Evolutionary conservation across 2,113 vertebrate species (phyloP).

Genomic region (Podarcis cretensis): DNA sequence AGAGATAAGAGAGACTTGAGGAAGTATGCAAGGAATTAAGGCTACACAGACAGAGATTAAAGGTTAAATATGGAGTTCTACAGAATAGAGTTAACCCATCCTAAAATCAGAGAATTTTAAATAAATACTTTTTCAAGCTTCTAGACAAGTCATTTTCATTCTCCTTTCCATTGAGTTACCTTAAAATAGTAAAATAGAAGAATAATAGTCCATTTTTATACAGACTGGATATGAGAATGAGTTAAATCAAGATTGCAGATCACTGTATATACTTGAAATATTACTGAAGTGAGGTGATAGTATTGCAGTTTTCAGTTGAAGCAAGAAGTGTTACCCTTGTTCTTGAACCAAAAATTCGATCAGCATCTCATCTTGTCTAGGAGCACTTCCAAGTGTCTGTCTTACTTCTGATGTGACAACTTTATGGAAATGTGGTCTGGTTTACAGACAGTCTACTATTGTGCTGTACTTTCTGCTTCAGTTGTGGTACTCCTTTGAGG

Average conservation of each 20-base stretch:
- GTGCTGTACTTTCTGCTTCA: not conserved
- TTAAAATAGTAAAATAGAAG: not conserved
- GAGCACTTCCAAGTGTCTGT: not conserved
- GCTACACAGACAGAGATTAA: not conserved
- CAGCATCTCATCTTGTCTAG: not conserved
- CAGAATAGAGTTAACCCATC: not conserved
- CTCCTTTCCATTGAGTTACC: not conserved
- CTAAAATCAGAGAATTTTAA: not conserved
- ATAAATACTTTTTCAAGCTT: conserved; percentile 9
- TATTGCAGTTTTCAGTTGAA: not conserved
- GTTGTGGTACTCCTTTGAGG: not conserved
- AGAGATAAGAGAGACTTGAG: not conserved
- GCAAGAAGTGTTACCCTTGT: not conserved
- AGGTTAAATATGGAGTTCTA: not conserved
- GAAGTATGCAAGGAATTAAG: not conserved
- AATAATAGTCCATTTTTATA: not conserved
- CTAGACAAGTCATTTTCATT: not conserved
- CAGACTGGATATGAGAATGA: not conserved
- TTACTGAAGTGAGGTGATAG: not conserved
- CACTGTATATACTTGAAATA: not conserved
- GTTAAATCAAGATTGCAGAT: not conserved
- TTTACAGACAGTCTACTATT: not conserved
- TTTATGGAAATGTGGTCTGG: not conserved
- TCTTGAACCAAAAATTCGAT: not conserved
- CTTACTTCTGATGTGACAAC: not conserved